A percentile compares a stretch with the other conserved stretches of the same genome.
These are phyloP conservation scores for Melinaea marsaeus DNA, from an alignment of 2,888 invertebrate genomes.

Conservation along the genomic window DNA sequence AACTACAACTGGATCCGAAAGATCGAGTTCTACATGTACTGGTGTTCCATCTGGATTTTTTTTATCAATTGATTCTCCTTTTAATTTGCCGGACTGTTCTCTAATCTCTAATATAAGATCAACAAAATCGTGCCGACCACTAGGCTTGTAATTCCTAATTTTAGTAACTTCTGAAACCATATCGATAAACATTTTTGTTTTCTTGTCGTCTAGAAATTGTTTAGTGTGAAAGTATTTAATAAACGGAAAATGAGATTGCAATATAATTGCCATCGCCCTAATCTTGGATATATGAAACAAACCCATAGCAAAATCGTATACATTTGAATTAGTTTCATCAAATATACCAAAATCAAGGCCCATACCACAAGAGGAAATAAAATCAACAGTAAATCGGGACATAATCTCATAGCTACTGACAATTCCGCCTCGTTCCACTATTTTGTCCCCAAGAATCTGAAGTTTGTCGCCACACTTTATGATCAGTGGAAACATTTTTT, in stretches of 20 bases:
- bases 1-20: slow-evolving; percentile 50
- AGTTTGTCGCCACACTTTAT: slow-evolving; percentile 56
- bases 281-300: not conserved
- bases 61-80: slow-evolving; percentile 54
- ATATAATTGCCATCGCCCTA: not conserved
- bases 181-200: not conserved
- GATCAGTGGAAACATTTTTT: slow-evolving; percentile 61
- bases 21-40: slow-evolving; percentile 47
- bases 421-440: slow-evolving; percentile 19
- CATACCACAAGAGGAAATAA: slow-evolving; percentile 11
- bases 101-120: slow-evolving; percentile 55
- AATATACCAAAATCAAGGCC: slow-evolving; percentile 9
- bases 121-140: slow-evolving; percentile 60
- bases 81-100: slow-evolving; percentile 52
- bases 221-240: not conserved
- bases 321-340: not conserved
- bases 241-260: not conserved
- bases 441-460: slow-evolving; percentile 22
- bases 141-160: slow-evolving; percentile 49
- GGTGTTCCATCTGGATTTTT: slow-evolving; percentile 52
- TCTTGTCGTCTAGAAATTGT: not conserved
- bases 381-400: slow-evolving; percentile 11
- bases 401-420: slow-evolving; percentile 38
- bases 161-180: slow-evolving; percentile 18
- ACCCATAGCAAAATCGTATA: not conserved